A percentile compares a stretch with the other conserved stretches of the same genome.
Evolutionary conservation across 2,797 vertebrate species (phyloP).

Genomic region (Sebastes minor): DNA sequence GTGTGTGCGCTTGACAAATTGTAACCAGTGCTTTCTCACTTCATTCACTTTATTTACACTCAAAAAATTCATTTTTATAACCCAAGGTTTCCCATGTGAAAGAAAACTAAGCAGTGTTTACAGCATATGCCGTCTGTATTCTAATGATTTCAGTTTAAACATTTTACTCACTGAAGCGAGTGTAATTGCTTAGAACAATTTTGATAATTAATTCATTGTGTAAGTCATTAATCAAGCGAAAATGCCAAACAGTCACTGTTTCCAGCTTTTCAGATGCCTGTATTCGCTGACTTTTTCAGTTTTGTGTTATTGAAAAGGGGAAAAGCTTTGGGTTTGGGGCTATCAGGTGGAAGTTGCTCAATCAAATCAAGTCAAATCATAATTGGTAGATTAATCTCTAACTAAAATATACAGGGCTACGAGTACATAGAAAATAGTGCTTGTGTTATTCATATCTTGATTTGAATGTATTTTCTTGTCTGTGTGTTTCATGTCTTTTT

Average conservation of each 20-base stretch:
- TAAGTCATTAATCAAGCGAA: background rate
- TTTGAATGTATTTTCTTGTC: background rate
- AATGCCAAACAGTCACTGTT: background rate
- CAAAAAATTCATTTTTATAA: background rate
- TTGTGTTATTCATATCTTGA: background rate
- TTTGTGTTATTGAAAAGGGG: background rate
- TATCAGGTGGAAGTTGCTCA: background rate
- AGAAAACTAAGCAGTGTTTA: background rate
- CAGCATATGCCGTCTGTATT: background rate
- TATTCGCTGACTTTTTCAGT: background rate
- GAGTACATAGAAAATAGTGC: background rate
- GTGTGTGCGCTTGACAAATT: slow-evolving; percentile 13
- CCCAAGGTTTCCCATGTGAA: background rate
- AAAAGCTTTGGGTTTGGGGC: background rate
- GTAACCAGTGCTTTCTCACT: background rate
- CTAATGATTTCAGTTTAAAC: background rate
- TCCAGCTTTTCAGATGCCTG: background rate
- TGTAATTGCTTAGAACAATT: background rate
- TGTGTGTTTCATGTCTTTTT: background rate
- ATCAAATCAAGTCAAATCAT: background rate
- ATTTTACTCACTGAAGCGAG: background rate
- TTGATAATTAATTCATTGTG: background rate
- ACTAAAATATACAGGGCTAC: background rate
- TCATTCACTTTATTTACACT: background rate
- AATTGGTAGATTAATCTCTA: background rate